phyloP scores from a whole-genome alignment of 2,797 vertebrate species.

The Enteromius mattozi region DNA sequence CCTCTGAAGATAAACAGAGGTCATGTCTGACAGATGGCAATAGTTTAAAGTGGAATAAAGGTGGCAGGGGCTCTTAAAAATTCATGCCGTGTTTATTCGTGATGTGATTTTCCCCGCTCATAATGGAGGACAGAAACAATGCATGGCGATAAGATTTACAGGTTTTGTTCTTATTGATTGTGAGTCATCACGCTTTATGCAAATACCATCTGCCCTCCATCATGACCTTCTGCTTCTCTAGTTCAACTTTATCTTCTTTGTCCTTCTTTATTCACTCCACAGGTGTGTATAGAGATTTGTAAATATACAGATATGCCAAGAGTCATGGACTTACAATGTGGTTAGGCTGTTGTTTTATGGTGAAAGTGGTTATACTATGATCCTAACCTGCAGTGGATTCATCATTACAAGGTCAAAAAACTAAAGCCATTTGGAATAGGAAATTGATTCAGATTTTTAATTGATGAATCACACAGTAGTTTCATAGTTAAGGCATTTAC shows the following conservation, averaged over 20 bases:
- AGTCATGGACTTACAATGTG: background rate
- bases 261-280: conserved; percentile 55
- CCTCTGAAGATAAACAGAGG: conserved; percentile 79
- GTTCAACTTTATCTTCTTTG: conserved; percentile 53
- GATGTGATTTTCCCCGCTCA: conserved; percentile 70
- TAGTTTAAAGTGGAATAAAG: conserved; percentile 47
- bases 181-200: conserved; percentile 63
- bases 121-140: conserved; percentile 74
- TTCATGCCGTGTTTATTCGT: conserved; percentile 79
- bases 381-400: background rate
- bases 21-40: conserved; percentile 66
- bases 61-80: conserved; percentile 71
- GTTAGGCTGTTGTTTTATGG: background rate
- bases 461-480: background rate
- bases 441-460: background rate
- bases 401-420: background rate
- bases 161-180: conserved; percentile 73
- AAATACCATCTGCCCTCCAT: conserved; percentile 60
- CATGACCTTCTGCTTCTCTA: conserved; percentile 69
- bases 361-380: background rate
- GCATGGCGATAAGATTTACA: conserved; percentile 76
- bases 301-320: conserved; percentile 10
- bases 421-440: background rate
- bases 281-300: conserved; percentile 15
- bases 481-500: background rate